Base-by-base conservation (phyloP, 2,888 invertebrate species). In the Rhaphigaster nebulosa region DNA sequence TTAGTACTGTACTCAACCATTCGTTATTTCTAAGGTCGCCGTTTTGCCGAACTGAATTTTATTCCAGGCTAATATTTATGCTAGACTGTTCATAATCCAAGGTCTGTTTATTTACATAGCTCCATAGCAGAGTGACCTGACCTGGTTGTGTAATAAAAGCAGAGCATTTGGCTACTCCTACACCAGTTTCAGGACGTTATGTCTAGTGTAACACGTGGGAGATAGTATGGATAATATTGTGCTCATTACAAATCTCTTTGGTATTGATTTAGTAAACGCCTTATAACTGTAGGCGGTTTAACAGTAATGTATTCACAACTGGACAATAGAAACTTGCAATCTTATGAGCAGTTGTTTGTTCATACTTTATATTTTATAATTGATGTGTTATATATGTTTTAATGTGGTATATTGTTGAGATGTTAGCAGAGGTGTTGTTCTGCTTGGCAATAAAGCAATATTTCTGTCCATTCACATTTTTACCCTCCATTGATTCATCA, bases 1-100 rank as follows among this genome's bases (percentile, higher is more conserved):
- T 80, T 80, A 80, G 80, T 41, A 41, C 41, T 13, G 20, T 80
- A 41, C 80, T 80, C 38, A 41, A 80, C 41, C 80, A 41, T 41
- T 41, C 41, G 41, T 80, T 80, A 26, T 80, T 80, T 41, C 41
- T 80, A 80, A 80, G 80, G 80, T 80, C 80, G 41, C 38, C 41
- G 20, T 38, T 41, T 41, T 80, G 12, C 38, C 41, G 23, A 80
- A 38, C 38, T 41, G 26, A n/a, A 6, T n/a, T 80, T 80, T 80
- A 80, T 80, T 41, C 38, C 23, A 41, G 80, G 26, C n/a, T 80
- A 41, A 26, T 80, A 41, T 80, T 80, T 80, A 80, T 26, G 80
- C 23, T 80, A 41, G 23, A 80, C 41, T 80, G 41, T 80, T 38
- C 8, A 80, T 80, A 80, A 41, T 80, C 41, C 80, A 80, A 41